A percentile compares a stretch with the other conserved stretches of the same genome.
Conservation (phyloP, 2,797 vertebrate genomes). For the Chloroceryle amazona region DNA sequence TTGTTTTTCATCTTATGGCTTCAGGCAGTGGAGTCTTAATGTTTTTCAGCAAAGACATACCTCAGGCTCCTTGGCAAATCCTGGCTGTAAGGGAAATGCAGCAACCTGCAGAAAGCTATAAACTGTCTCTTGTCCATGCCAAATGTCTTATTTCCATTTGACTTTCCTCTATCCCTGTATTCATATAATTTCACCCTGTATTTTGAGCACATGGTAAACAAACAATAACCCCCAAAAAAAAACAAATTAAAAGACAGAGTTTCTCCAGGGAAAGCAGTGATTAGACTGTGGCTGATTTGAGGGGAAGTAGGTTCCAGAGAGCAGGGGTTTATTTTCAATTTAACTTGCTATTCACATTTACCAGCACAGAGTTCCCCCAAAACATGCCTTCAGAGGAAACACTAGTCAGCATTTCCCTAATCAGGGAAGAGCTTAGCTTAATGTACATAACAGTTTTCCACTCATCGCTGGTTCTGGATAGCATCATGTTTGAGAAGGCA, state of each 20-base stretch:
- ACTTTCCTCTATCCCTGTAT: background rate
- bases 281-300: background rate
- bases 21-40: rapidly evolving
- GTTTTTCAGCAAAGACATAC: background rate
- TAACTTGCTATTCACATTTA: background rate
- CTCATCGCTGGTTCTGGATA: background rate
- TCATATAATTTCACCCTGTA: background rate
- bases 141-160: background rate
- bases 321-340: background rate
- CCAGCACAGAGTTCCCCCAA: background rate
- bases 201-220: background rate
- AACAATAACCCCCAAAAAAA: background rate
- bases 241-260: background rate
- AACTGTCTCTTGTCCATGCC: background rate
- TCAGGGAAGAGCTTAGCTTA: background rate
- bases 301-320: background rate
- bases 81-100: background rate
- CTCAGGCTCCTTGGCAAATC: background rate
- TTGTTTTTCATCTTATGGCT: background rate
- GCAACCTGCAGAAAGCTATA: background rate
- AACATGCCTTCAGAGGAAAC: background rate
- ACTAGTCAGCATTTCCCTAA: background rate
- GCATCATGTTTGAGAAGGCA: background rate
- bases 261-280: background rate
- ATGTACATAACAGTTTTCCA: background rate